Percentiles rank a stretch among this genome's conserved stretches.
Evolutionary conservation across 2,888 invertebrate species (phyloP).

Genomic region (Lottia scabra): DNA sequence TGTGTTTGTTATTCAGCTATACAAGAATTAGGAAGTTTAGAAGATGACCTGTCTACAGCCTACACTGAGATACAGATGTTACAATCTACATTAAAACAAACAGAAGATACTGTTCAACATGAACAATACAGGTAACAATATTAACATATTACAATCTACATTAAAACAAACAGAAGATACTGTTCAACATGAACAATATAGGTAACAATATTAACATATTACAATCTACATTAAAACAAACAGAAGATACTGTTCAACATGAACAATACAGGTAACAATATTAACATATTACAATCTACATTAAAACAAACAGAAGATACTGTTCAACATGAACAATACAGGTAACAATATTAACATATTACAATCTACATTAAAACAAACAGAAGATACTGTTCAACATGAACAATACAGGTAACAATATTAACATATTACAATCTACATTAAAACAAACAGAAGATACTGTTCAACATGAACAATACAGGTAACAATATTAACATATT

Average conservation of each 20-base stretch:
- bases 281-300: background rate
- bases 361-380: too few species aligned
- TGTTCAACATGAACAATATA: background rate
- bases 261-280: too few species aligned
- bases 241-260: background rate
- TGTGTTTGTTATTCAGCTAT: background rate
- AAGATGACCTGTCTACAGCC: background rate
- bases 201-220: too few species aligned
- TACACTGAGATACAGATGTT: background rate
- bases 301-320: slow-evolving; percentile 2
- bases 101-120: background rate
- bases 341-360: too few species aligned
- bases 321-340: background rate
- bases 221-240: slow-evolving; percentile 1
- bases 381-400: too few species aligned
- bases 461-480: too few species aligned
- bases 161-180: slow-evolving; percentile 2
- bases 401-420: too few species aligned
- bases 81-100: slow-evolving; percentile 1
- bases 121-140: too few species aligned
- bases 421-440: too few species aligned
- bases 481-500: too few species aligned
- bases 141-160: background rate
- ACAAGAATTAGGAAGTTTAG: background rate
- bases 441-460: too few species aligned